These are phyloP conservation scores for Rhinichthys osculus DNA, from an alignment of 2,797 vertebrate species.

Conservation along the genomic window DNA sequence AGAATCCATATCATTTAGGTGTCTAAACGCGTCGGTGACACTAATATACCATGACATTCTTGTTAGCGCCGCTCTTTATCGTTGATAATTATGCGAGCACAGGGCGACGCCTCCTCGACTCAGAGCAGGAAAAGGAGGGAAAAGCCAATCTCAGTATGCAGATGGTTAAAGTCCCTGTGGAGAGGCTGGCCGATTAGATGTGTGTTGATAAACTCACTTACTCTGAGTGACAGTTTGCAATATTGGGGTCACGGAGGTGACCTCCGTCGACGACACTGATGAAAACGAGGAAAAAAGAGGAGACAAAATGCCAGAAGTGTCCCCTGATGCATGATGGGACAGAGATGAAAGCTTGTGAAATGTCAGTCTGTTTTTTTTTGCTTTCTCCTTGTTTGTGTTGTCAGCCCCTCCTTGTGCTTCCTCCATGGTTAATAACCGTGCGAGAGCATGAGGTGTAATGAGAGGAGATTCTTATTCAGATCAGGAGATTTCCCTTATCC, in stretches of 20 bases:
- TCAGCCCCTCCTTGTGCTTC: constrained; percentile 35
- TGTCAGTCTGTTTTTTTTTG: constrained; percentile 76
- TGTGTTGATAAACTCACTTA: constrained; percentile 92
- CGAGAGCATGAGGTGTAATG: constrained; percentile 77
- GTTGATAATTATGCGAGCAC: constrained; percentile 91
- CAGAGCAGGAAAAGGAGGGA: constrained; percentile 86
- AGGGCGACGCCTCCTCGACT: constrained; percentile 72
- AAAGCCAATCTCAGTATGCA: constrained; percentile 90
- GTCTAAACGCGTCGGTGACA: constrained; percentile 72
- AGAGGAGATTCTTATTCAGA: constrained; percentile 39
- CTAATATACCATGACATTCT: constrained; percentile 87
- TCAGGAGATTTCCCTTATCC: constrained; percentile 30
- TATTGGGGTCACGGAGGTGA: constrained; percentile 86
- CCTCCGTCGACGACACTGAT: constrained; percentile 79
- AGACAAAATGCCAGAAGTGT: constrained; percentile 86
- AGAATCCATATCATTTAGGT: constrained; percentile 68
- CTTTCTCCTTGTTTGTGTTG: constrained; percentile 54
- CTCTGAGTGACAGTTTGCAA: constrained; percentile 89
- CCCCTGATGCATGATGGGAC: constrained; percentile 84
- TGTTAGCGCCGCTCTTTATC: constrained; percentile 87
- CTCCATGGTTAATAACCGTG: constrained; percentile 81
- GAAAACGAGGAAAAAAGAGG: constrained; percentile 74
- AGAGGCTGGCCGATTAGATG: constrained; percentile 74
- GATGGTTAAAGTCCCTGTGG: constrained; percentile 85
- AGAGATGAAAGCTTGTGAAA: constrained; percentile 83